Base-by-base conservation (phyloP, 2,113 vertebrate genomes). In the Malurus melanocephalus region DNA sequence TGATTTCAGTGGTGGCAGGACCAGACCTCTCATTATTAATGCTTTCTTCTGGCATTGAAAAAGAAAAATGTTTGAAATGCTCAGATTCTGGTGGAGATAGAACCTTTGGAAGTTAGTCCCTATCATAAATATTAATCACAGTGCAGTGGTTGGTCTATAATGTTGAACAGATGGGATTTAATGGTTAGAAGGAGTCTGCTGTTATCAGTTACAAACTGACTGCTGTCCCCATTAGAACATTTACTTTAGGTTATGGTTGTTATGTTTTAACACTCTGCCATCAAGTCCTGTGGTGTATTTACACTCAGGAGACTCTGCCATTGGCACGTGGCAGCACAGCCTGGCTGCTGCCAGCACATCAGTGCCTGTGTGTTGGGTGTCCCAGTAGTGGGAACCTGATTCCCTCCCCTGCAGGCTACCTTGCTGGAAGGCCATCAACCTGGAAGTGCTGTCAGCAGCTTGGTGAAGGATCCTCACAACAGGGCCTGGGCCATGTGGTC, bases 81-180 rank as follows among this genome's bases (percentile, higher is more conserved):
- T 75, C 75, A 69, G 75, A 51, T 76, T 76, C 62, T 77, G 13
- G 55, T 74, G 67, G 38, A 74, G 72, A 66, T 69, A 45, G 0
- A 82, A 85, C 32, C 57, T 84, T 62, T 66, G 19, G 35, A 60
- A 85, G 43, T 74, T 89, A 81, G 56, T 61, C 22, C 64, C 26
- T 66, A 16, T 48, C 52, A 56, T 66, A 90, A 88, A 80, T 89
- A 90, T 62, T 80, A 89, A 92, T 90, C 27, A 14, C 22, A 79
- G 51, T 42, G n/a, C n/a, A 76, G 64, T 73, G 45, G 35, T 62
- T 91, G 87, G 64, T 92, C 38, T 76, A 1, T 87, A 80, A 90
- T 33, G 27, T 56, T 80, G 60, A 92, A 71, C 85, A 87, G 85
- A 87, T 90, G 81, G 75, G 30, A 62, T 80, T 85, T 80, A 69